Evolutionary conservation across 2,888 invertebrate genomes (phyloP).

Genomic region (Sericinus montela): DNA sequence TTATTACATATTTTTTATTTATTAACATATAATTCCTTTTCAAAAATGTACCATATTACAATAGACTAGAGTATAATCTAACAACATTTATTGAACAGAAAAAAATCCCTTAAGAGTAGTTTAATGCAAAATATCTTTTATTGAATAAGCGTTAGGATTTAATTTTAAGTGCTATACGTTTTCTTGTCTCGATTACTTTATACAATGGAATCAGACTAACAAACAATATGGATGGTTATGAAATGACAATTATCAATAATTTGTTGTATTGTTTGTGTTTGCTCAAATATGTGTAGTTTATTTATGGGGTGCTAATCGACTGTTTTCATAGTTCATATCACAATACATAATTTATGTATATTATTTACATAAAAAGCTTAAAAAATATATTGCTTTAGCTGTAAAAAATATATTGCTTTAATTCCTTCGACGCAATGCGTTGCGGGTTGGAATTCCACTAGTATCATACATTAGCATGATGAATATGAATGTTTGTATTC

Average conservation of each 20-base stretch:
- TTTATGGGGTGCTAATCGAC: slow-evolving; percentile 33
- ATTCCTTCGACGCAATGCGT: no score
- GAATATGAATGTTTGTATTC: no score
- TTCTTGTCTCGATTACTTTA: slow-evolving; percentile 1
- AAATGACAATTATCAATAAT: slow-evolving; percentile 35
- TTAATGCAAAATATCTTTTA: slow-evolving; percentile 17
- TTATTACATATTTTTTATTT: neutral
- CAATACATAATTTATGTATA: no score
- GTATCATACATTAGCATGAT: no score
- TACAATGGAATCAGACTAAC: slow-evolving; percentile 20
- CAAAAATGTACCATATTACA: no score
- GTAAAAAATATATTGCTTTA: no score
- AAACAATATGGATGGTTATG: slow-evolving; percentile 39
- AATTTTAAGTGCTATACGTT: neutral
- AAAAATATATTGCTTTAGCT: no score
- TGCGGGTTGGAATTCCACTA: no score
- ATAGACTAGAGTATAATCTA: no score
- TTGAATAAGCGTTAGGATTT: slow-evolving; percentile 12
- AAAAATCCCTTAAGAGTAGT: neutral
- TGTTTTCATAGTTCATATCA: neutral
- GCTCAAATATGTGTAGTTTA: slow-evolving; percentile 36
- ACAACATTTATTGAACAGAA: no score
- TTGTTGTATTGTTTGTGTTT: slow-evolving; percentile 50
- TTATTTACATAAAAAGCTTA: no score
- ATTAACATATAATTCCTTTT: no score